phyloP scores from a whole-genome alignment of 2,113 vertebrate genomes.

The Calypte anna region DNA sequence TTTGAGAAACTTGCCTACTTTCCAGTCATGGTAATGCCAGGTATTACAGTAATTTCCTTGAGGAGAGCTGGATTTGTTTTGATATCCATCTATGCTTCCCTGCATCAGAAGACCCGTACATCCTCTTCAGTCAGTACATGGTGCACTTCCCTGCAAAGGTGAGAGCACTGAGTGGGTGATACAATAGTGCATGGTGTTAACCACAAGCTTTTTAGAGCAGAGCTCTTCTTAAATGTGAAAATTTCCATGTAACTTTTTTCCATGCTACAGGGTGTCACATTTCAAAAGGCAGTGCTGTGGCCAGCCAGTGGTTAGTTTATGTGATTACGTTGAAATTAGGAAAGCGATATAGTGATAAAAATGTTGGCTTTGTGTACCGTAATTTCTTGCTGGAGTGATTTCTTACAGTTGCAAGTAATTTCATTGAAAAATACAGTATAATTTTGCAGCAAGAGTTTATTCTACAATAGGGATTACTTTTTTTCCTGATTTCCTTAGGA shows the following conservation, averaged over 20 bases:
- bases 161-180: slow-evolving; percentile 21
- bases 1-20: background rate
- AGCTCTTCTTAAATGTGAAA: slow-evolving; percentile 26
- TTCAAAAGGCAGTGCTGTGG: slow-evolving; percentile 27
- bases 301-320: slow-evolving; percentile 20
- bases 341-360: slow-evolving; percentile 30
- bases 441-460: background rate
- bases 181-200: slow-evolving; percentile 2
- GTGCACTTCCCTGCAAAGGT: background rate
- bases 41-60: background rate
- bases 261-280: slow-evolving; percentile 9
- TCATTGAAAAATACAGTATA: background rate
- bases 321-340: slow-evolving; percentile 50
- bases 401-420: background rate
- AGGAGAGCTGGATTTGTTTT: slow-evolving; percentile 1
- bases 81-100: slow-evolving; percentile 24
- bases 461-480: background rate
- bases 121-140: background rate
- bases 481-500: background rate
- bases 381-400: slow-evolving; percentile 23
- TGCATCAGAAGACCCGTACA: slow-evolving; percentile 1
- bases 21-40: background rate
- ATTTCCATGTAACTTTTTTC: slow-evolving; percentile 42
- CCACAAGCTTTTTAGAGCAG: slow-evolving; percentile 53
- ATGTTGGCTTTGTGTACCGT: background rate